A percentile compares a stretch with the other conserved stretches of the same genome.
These are phyloP conservation scores for Limnodromus scolopaceus DNA, from an alignment of 2,797 vertebrate genomes.

Conservation along the genomic window DNA sequence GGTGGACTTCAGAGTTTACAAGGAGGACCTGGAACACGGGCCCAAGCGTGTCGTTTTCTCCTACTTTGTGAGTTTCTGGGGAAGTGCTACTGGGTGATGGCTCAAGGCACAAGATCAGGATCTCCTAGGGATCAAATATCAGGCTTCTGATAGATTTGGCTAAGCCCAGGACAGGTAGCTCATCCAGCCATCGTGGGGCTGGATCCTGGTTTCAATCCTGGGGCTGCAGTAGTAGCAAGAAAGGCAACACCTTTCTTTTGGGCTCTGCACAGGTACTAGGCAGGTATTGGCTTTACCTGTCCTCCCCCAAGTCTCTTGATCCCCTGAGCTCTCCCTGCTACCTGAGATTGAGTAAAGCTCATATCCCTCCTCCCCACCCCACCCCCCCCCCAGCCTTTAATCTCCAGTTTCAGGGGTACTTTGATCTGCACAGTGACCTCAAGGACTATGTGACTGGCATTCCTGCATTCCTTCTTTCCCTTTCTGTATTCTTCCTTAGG, in stretches of 20 bases:
- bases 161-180: background rate
- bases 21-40: slow-evolving; percentile 68
- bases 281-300: background rate
- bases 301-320: background rate
- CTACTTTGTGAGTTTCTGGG: slow-evolving; percentile 79
- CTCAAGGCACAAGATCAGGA: background rate
- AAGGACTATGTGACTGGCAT: background rate
- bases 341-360: background rate
- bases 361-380: background rate
- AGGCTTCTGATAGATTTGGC: background rate
- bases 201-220: background rate
- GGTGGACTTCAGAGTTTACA: slow-evolving; percentile 81
- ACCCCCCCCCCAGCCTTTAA: rapidly evolving
- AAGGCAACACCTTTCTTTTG: background rate
- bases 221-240: background rate
- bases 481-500: slow-evolving; percentile 31
- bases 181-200: background rate
- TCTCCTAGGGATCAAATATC: background rate
- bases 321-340: background rate
- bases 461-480: background rate
- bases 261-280: background rate
- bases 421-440: background rate
- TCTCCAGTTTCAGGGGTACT: background rate
- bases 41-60: slow-evolving; percentile 78
- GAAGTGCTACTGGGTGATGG: background rate